These are phyloP conservation scores for Tiphia femorata DNA, from an alignment of 2,888 invertebrate genomes.

Conservation along the genomic window DNA sequence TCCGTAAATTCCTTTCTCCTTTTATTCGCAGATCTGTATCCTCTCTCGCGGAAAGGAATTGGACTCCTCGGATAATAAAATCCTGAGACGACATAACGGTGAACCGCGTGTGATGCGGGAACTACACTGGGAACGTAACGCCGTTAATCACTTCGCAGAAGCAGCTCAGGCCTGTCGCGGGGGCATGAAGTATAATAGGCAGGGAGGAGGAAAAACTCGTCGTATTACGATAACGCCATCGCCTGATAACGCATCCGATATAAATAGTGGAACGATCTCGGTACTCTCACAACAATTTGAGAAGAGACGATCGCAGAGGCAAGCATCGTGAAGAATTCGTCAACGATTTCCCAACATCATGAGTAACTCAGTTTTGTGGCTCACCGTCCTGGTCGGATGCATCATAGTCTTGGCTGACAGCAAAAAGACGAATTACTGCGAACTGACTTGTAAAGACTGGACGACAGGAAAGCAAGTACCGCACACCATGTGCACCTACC, in stretches of 20 bases:
- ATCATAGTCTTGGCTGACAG: background rate
- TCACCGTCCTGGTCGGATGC: background rate
- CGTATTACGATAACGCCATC: background rate
- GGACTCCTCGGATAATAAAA: too few relatives aligned
- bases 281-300: background rate
- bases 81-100: too few relatives aligned
- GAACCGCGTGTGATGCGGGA: too few relatives aligned
- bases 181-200: background rate
- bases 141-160: too few relatives aligned
- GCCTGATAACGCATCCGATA: background rate
- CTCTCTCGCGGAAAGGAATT: too few relatives aligned
- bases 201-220: background rate
- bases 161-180: too few relatives aligned
- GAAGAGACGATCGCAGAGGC: background rate
- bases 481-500: conserved; percentile 29
- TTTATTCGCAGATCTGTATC: too few relatives aligned
- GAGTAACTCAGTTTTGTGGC: background rate
- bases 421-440: conserved; percentile 28
- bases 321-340: background rate
- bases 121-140: too few relatives aligned
- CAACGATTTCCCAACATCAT: background rate
- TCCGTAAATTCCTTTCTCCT: too few relatives aligned
- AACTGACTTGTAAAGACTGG: background rate
- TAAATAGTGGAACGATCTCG: conserved; percentile 5
- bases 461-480: rapidly evolving